phyloP scores from a whole-genome alignment of 1,140 invertebrate species.

The Pectinophora gossypiella region DNA sequence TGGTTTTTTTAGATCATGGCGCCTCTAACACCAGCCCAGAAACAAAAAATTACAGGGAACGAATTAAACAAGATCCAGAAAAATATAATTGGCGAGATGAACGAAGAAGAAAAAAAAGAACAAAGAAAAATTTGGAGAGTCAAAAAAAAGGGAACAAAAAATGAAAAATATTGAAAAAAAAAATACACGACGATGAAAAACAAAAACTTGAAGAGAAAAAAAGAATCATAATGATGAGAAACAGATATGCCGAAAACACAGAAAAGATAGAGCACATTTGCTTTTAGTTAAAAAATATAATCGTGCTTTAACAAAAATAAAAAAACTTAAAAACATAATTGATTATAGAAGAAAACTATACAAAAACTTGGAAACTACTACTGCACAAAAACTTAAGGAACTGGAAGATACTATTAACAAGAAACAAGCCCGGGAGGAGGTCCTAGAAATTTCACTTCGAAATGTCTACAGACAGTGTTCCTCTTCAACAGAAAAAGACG shows the following conservation, averaged over 20 bases:
- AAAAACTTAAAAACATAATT: neutral
- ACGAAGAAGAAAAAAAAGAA: neutral
- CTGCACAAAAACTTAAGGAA: too few relatives aligned
- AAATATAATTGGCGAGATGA: neutral
- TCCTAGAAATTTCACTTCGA: too few relatives aligned
- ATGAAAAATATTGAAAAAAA: too few relatives aligned
- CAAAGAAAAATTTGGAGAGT: neutral
- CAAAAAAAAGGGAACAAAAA: neutral
- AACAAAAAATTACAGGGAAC: neutral
- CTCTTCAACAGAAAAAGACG: too few relatives aligned
- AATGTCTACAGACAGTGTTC: too few relatives aligned
- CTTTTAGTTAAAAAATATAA: neutral
- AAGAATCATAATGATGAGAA: neutral
- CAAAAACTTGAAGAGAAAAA: neutral
- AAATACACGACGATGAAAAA: neutral
- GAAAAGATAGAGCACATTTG: too few relatives aligned
- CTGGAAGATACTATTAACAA: too few relatives aligned
- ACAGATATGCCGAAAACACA: too few relatives aligned
- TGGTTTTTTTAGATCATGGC: too few relatives aligned
- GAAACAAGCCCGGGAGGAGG: too few relatives aligned
- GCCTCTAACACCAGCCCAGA: neutral
- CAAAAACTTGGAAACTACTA: too few relatives aligned
- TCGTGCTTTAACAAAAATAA: neutral
- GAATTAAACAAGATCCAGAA: neutral
- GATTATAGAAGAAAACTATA: too few relatives aligned